A percentile compares a stretch with the other conserved stretches of the same genome.
phyloP scores from a whole-genome alignment of 2,888 invertebrate genomes.

The Calameuta pallipes region DNA sequence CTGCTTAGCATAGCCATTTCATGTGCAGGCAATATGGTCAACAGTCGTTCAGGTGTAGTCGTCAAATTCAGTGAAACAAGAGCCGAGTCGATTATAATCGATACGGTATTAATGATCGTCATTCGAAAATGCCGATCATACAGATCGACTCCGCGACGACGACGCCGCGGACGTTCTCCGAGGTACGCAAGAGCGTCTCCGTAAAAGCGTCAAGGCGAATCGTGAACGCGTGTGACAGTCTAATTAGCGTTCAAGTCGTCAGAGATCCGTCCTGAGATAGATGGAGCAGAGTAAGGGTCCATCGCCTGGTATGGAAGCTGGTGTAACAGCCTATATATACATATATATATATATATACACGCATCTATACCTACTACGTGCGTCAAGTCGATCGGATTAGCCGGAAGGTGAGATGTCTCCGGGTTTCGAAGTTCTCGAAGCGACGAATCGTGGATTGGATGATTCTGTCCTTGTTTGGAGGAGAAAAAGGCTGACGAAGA shows the following conservation, averaged over 20 bases:
- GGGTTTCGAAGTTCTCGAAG: not conserved
- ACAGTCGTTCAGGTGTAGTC: not conserved
- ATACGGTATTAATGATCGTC: not conserved
- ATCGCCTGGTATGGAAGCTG: not conserved
- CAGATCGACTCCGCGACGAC: not conserved
- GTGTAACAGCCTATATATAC: not conserved
- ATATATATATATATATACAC: too few species aligned
- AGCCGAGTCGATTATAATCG: not conserved
- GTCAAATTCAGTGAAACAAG: not conserved
- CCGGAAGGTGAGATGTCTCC: not conserved
- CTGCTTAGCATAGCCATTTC: not conserved
- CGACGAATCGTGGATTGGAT: not conserved
- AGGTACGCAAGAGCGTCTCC: not conserved
- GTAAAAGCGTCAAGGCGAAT: not conserved
- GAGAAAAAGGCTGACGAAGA: not conserved
- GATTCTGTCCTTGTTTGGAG: not conserved
- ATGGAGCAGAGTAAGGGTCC: not conserved
- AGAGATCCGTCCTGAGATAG: not conserved
- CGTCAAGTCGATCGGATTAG: not conserved
- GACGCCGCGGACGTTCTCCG: not conserved
- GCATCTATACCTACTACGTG: not conserved
- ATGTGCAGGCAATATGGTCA: not conserved
- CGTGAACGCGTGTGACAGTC: constrained; percentile 11
- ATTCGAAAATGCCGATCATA: not conserved
- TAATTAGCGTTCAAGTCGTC: constrained; percentile 20